Percentiles rank a stretch among this genome's conserved stretches.
phyloP scores from a whole-genome alignment of 2,888 invertebrate species.

The Tricholauxania praeusta region DNA sequence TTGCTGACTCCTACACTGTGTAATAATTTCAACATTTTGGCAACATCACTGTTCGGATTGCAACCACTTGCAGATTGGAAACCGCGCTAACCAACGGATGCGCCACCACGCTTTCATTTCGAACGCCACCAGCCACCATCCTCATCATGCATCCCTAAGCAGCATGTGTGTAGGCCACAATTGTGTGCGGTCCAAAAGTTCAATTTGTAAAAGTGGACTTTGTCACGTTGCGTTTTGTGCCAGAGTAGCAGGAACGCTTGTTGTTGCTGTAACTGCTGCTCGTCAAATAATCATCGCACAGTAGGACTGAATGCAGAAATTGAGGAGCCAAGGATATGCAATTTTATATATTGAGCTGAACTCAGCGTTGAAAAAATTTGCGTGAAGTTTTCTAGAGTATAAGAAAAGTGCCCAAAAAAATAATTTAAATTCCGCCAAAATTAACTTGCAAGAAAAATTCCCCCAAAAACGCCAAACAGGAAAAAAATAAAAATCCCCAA shows the following conservation, averaged over 20 bases:
- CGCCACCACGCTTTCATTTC: neutral
- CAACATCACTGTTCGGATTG: neutral
- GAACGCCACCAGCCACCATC: neutral
- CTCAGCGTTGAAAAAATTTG: too few relatives aligned
- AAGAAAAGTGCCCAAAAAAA: too few relatives aligned
- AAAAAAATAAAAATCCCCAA: too few relatives aligned
- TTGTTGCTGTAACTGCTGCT: neutral
- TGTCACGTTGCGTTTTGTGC: slow-evolving; percentile 33
- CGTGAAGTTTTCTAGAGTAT: too few relatives aligned
- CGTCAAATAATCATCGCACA: too few relatives aligned
- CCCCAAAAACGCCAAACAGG: too few relatives aligned
- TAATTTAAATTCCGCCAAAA: too few relatives aligned
- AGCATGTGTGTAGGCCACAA: slow-evolving; percentile 7
- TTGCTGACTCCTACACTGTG: neutral
- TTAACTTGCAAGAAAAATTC: too few relatives aligned
- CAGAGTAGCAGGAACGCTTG: neutral
- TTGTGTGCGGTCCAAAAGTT: slow-evolving; percentile 29
- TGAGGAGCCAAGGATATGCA: too few relatives aligned
- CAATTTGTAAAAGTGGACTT: slow-evolving; percentile 31
- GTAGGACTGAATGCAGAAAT: too few relatives aligned
- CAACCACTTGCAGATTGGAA: neutral
- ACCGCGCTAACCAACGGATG: neutral
- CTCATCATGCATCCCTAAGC: neutral
- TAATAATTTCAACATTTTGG: neutral
- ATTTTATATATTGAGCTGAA: too few relatives aligned